Base-by-base conservation (phyloP, 2,888 invertebrate species). In the Plagodis dolabraria region DNA sequence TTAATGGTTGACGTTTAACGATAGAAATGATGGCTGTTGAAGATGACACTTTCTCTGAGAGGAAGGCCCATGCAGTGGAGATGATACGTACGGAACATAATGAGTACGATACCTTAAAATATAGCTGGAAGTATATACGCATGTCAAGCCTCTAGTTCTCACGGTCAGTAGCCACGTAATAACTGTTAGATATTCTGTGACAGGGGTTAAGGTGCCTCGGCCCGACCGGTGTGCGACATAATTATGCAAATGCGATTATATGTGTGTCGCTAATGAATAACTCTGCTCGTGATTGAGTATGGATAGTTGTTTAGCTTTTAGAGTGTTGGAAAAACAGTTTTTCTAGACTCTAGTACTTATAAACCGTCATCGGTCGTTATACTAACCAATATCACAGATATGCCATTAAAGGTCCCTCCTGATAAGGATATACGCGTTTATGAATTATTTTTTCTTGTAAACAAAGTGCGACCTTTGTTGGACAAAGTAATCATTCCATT, bases 201-300 rank as follows among this genome's bases (percentile, higher is more conserved):
- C 47, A 33, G 44, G 11, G 58, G 58, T 53, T 53, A 59, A 59
- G 53, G 58, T 40, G 58, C 49, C 43, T 45, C 40, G 45, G 7
- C 42, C 22, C 53, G 53, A 11, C 35, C 52, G 10, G 12, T 50
- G 46, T 53, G 44, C 58, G 46, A 59, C 44, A 53, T 59, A 45
- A 59, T 59, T 59, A 59, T 59, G 58, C 50, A 46, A 59, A 59
- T 59, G 44, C 11, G 40, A n/a, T 49, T 57, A 57, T 57, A 33
- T 56, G 33, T 55, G 50, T 49, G 38, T 45, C 49, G 45, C 49
- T 50, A 40, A 38, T 38, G 34, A 46, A 52, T 52, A 52, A 52
- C 50, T 50, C n/a, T 46, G 8, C 5, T 10, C 8, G 40, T 40
- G 5, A 5, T 10, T 8, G 5, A 36, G 40, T 40, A 10, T 5